Conservation (phyloP, 2,888 invertebrate species). For the Xylota sylvarum region DNA sequence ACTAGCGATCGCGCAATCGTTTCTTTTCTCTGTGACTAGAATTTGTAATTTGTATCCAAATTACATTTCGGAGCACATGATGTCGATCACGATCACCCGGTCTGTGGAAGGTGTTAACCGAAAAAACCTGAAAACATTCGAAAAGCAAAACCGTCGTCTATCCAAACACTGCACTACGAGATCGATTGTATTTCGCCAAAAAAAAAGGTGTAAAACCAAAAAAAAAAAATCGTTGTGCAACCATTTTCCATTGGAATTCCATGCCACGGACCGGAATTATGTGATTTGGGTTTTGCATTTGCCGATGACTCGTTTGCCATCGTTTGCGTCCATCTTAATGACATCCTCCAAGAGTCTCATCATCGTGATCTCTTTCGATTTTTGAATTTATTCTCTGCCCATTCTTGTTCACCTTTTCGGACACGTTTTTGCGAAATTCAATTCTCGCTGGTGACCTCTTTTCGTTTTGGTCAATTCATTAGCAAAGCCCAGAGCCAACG, state of each 20-base stretch:
- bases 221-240: conserved; percentile 48
- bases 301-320: background rate
- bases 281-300: conserved; percentile 37
- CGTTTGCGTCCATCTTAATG: background rate
- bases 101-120: conserved; percentile 12
- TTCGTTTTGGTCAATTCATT: conserved; percentile 46
- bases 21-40: conserved; percentile 41
- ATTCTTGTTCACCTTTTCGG: conserved; percentile 26
- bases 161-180: background rate
- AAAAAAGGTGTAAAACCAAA: conserved; percentile 26
- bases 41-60: conserved; percentile 48
- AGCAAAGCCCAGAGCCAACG: conserved; percentile 47
- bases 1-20: conserved; percentile 31
- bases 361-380: too few species aligned
- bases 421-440: background rate
- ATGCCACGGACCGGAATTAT: conserved; percentile 33
- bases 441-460: conserved; percentile 22
- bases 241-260: conserved; percentile 48
- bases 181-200: conserved; percentile 1
- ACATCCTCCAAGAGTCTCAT: conserved; percentile 14
- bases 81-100: conserved; percentile 46
- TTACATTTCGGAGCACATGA: conserved; percentile 32
- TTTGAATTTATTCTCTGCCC: conserved; percentile 3
- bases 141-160: background rate
- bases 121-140: conserved; percentile 18